Evolutionary conservation across 2,888 invertebrate species (phyloP).

Genomic region (Tuberolachnus salignus): DNA sequence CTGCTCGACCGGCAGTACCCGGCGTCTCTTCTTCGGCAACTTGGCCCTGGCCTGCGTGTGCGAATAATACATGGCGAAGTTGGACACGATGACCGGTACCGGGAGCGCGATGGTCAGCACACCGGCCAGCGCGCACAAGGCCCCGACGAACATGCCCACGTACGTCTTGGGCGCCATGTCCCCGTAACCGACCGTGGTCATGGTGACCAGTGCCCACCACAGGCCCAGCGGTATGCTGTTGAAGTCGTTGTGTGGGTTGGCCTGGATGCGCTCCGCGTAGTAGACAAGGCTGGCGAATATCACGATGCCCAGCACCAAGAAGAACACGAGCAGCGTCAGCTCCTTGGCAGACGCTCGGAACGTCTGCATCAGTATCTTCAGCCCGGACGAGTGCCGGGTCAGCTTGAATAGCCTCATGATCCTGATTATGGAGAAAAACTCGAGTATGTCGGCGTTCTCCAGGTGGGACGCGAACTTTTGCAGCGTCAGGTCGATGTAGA

Average conservation of each 20-base stretch:
- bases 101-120: constrained; percentile 98
- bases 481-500: constrained; percentile 91
- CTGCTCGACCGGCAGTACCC: constrained; percentile 95
- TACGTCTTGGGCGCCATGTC: constrained; percentile 99
- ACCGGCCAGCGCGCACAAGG: constrained; percentile 96
- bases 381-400: constrained; percentile 94
- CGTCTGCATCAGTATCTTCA: constrained; percentile 97
- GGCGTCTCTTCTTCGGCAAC: constrained; percentile 95
- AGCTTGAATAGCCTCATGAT: constrained; percentile 97
- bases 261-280: constrained; percentile 95
- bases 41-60: constrained; percentile 95
- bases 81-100: constrained; percentile 98
- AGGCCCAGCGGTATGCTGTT: constrained; percentile 96
- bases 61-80: constrained; percentile 96
- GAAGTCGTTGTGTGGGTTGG: constrained; percentile 95
- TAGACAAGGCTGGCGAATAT: constrained; percentile 98
- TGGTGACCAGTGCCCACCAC: constrained; percentile 99
- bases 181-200: constrained; percentile 98
- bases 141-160: constrained; percentile 98
- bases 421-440: constrained; percentile 96
- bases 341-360: constrained; percentile 97
- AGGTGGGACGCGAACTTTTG: constrained; percentile 89
- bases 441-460: constrained; percentile 93
- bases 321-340: constrained; percentile 93
- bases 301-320: constrained; percentile 95